Evolutionary conservation across 30 jellyfish, hydroid and myxozoan species (phyloP).

Genomic region (Turritopsis rubra): DNA sequence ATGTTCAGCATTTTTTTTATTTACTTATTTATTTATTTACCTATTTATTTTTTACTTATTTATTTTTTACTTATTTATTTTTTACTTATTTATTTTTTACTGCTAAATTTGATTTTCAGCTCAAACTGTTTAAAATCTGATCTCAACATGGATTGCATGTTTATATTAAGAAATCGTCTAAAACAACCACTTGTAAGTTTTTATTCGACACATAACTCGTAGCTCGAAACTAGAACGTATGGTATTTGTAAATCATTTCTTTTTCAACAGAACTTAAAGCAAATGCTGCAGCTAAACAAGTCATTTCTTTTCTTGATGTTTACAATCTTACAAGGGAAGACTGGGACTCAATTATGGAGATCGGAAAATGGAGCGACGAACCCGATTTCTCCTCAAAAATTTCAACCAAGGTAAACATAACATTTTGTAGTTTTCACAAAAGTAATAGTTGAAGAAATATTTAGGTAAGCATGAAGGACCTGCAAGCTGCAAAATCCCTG

Average conservation of each 20-base stretch:
- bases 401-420: constrained; percentile 75
- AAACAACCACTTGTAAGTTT: constrained; percentile 57
- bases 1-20: no score
- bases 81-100: no score
- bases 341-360: constrained; percentile 90
- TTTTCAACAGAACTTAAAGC: constrained; percentile 47
- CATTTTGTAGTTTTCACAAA: no score
- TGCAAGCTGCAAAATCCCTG: no score
- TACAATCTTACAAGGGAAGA: constrained; percentile 84
- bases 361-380: constrained; percentile 64
- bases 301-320: constrained; percentile 57
- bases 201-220: no score
- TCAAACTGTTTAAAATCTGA: constrained; percentile 72
- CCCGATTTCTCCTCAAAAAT: constrained; percentile 52
- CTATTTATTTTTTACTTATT: no score
- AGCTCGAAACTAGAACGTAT: no score
- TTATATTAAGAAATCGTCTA: constrained; percentile 45
- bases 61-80: no score
- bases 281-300: constrained; percentile 52
- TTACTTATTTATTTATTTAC: no score
- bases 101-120: constrained; percentile 23
- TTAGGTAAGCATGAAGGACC: no score
- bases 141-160: constrained; percentile 64
- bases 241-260: no score
- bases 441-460: no score